Evolutionary conservation across 2,797 vertebrate genomes (phyloP).

Genomic region (Anabas testudineus): DNA sequence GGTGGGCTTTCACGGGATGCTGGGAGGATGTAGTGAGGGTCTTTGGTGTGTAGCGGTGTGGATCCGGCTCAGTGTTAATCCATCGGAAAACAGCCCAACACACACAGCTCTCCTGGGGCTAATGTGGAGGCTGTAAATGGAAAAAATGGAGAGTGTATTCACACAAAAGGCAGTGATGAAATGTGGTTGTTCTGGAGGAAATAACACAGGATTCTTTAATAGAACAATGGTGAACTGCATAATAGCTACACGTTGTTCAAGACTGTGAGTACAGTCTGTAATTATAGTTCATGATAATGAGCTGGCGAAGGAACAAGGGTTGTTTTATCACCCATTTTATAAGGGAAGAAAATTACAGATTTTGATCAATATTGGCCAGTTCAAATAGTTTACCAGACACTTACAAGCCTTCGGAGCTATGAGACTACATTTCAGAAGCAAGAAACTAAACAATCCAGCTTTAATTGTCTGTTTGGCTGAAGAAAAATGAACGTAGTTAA

Average conservation of each 20-base stretch:
- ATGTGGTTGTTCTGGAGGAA: constrained; percentile 59
- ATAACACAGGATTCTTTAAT: constrained; percentile 57
- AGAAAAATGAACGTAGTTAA: constrained; percentile 51
- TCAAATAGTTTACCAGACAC: constrained; percentile 17
- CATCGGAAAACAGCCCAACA: constrained; percentile 49
- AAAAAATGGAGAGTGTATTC: constrained; percentile 50
- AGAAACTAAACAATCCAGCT: constrained; percentile 16
- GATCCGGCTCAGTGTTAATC: constrained; percentile 53
- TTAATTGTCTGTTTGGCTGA: constrained; percentile 46
- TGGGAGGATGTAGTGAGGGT: constrained; percentile 20
- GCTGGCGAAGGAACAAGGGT: constrained; percentile 30
- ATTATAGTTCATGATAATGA: constrained; percentile 57
- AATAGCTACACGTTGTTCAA: constrained; percentile 57
- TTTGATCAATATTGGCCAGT: constrained; percentile 13
- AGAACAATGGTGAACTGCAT: constrained; percentile 51
- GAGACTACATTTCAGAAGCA: constrained; percentile 8
- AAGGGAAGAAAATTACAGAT: constrained; percentile 27
- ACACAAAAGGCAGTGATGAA: constrained; percentile 62
- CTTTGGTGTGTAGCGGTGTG: constrained; percentile 30
- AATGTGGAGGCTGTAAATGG: constrained; percentile 44
- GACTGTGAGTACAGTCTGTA: constrained; percentile 43
- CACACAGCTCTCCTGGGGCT: constrained; percentile 46
- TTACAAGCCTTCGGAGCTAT: constrained; percentile 14
- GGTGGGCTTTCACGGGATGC: constrained; percentile 37
- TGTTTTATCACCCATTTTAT: constrained; percentile 22